Percentiles rank a stretch among this genome's conserved stretches.
phyloP scores from a whole-genome alignment of 1,140 invertebrate species.

The Stegodyphus mimosarum region DNA sequence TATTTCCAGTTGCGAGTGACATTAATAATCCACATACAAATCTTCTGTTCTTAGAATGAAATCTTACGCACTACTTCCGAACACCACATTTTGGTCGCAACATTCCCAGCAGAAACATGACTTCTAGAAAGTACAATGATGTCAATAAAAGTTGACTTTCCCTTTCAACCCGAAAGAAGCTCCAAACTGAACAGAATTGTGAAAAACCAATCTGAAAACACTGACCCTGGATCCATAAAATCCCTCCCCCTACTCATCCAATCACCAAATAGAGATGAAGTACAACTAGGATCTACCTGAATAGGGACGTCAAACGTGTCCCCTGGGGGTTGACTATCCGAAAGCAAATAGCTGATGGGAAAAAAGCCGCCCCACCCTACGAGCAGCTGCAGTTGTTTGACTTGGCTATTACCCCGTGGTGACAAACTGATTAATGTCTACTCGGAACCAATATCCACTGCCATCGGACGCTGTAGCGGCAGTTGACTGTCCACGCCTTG shows the following conservation, averaged over 20 bases:
- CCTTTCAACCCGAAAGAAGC: neutral
- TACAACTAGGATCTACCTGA: slow-evolving; percentile 4
- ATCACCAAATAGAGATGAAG: slow-evolving; percentile 29
- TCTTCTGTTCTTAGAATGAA: too few relatives aligned
- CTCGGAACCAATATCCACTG: neutral
- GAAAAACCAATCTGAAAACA: neutral
- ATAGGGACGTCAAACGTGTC: slow-evolving; percentile 29
- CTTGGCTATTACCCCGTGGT: slow-evolving; percentile 49
- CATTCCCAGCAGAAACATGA: too few relatives aligned
- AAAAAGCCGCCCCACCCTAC: neutral
- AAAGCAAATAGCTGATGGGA: slow-evolving; percentile 10
- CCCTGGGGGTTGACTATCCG: slow-evolving; percentile 1
- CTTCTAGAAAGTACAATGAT: too few relatives aligned
- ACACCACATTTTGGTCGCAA: too few relatives aligned
- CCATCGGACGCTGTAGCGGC: neutral
- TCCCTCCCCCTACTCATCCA: slow-evolving; percentile 3
- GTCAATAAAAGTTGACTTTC: too few relatives aligned
- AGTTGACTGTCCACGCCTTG: neutral
- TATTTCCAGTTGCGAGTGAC: too few relatives aligned
- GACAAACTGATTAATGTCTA: slow-evolving; percentile 54
- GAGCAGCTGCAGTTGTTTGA: slow-evolving; percentile 41
- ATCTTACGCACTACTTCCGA: too few relatives aligned
- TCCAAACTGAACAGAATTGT: neutral
- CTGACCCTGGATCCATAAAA: too few relatives aligned
- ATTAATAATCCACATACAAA: too few relatives aligned